Evolutionary conservation across 2,888 invertebrate species (phyloP).

Genomic region (Volucella zonaria): DNA sequence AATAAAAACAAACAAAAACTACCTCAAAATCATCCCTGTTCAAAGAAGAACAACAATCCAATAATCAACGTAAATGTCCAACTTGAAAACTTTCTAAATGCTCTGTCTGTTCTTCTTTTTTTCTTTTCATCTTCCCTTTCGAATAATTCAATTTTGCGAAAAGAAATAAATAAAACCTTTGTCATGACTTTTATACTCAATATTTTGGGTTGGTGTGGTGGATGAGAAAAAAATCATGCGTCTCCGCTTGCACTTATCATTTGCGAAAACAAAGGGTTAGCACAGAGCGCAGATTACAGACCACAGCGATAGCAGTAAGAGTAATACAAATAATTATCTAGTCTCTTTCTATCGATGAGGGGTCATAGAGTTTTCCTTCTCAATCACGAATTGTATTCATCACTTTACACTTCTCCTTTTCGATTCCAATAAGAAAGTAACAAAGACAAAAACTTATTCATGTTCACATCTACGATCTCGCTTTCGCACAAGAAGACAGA

Average conservation of each 20-base stretch:
- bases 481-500: conserved; percentile 14
- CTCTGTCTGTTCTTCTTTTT: no score
- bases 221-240: conserved; percentile 5
- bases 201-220: neutral
- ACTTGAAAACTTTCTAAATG: neutral
- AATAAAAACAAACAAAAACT: neutral
- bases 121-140: neutral
- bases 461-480: neutral
- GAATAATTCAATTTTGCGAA: conserved; percentile 3
- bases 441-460: no score
- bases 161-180: conserved; percentile 14
- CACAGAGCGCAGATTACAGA: neutral
- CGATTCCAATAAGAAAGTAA: no score
- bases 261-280: conserved; percentile 32
- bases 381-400: no score
- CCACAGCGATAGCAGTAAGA: no score
- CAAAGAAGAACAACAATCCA: neutral
- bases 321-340: no score
- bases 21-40: no score
- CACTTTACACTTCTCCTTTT: no score
- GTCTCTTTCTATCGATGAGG: no score
- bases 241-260: conserved; percentile 27
- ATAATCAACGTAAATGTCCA: neutral
- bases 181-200: conserved; percentile 5
- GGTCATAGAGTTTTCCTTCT: no score